These are phyloP conservation scores for Parus major DNA, from an alignment of 2,113 vertebrate genomes.

Conservation along the genomic window DNA sequence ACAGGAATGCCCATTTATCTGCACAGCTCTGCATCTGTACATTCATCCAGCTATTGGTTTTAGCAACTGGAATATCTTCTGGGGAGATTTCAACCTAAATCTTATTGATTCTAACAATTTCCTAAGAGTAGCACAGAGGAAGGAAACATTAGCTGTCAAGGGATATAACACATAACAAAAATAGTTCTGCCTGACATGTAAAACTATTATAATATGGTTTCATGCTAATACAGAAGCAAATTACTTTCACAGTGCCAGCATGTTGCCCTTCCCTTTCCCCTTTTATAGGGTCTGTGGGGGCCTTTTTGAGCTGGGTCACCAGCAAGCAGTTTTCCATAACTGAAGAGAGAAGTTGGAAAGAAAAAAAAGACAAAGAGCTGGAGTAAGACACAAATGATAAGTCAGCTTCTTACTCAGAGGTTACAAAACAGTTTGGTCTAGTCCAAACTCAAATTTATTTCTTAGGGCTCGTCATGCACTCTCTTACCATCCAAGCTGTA, in stretches of 20 bases:
- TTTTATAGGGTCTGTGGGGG: neutral
- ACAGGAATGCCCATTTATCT: slow-evolving; percentile 51
- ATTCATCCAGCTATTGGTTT: neutral
- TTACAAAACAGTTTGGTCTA: neutral
- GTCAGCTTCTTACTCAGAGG: neutral
- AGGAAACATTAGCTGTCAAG: slow-evolving; percentile 37
- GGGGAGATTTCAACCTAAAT: slow-evolving; percentile 25
- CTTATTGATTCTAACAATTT: slow-evolving; percentile 21
- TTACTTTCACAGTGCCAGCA: slow-evolving; percentile 10
- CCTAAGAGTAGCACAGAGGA: slow-evolving; percentile 6
- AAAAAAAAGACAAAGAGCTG: neutral
- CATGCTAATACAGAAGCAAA: slow-evolving; percentile 26
- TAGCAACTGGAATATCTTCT: neutral
- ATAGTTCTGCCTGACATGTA: slow-evolving; percentile 11
- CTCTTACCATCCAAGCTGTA: neutral
- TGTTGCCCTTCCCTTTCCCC: neutral
- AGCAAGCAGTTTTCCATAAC: slow-evolving; percentile 4
- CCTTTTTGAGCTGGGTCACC: neutral
- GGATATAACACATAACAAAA: slow-evolving; percentile 41
- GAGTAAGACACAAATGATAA: neutral
- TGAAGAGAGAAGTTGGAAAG: neutral
- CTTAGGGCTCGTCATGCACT: neutral
- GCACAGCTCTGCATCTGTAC: slow-evolving; percentile 23
- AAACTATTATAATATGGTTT: slow-evolving; percentile 25
- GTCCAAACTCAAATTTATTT: neutral